Evolutionary conservation across 1,140 invertebrate genomes (phyloP), one percentile per base, ranked within the genome.

Genomic region (Drosophila repletoides): DNA sequence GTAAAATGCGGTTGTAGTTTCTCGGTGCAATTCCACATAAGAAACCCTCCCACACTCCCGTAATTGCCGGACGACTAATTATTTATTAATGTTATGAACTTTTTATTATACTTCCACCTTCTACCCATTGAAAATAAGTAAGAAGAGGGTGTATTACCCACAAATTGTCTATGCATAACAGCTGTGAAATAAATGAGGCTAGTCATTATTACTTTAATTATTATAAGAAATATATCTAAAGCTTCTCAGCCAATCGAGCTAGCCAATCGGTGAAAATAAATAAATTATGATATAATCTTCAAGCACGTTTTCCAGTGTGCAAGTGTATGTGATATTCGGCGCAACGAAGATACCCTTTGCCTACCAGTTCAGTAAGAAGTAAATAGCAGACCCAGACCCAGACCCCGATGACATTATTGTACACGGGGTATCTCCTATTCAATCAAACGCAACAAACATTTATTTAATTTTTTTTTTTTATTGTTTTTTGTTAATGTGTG

Each of bases 1-100:
- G 72, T 80, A 64, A 75, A 80, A 80, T 80, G 76, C 67, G 76
- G 76, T 80, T 38, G 41, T 14, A 38, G 48, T 59, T 14, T 15
- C 31, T 34, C 29, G 7, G 17, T 36, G 14, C 43, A 22, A 48
- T 17, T 3, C 19, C n/a, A 10, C 2, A 33, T 21, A 29, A 28
- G 31, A 61, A 51, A 17, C 14, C 41, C 17, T 26, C 58, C 24
- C 46, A 41, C 46, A 45, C 52, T 21, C 21, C n/a, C n/a, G n/a
- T n/a, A n/a, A n/a, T n/a, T 14, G 24, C 7, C 1, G 3, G 19
- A 5, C 26, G 12, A 52, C 36, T 61, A 51, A 61, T 61, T 61
- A 46, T 51, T 51, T 51, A 61, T 61, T 61, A 52, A 61, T 61
- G 46, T 41, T 38, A 51, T 51, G 34, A 34, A 41, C 34, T 61